Percentiles rank a stretch among this genome's conserved stretches.
These are phyloP conservation scores for Rhagium mordax DNA, from an alignment of 2,888 invertebrate species.

Conservation along the genomic window DNA sequence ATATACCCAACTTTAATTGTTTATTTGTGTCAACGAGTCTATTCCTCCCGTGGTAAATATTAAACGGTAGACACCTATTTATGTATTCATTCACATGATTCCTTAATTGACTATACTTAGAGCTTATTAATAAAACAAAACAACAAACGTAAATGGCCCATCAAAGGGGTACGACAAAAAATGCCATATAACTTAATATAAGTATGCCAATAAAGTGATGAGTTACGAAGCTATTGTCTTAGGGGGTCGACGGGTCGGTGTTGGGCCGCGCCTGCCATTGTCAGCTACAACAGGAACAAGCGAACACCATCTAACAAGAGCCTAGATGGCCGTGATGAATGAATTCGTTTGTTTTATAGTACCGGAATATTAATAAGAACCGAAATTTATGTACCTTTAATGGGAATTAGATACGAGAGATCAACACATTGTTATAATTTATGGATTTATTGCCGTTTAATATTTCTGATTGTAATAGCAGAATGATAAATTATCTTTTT, in stretches of 20 bases:
- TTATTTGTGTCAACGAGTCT: no score
- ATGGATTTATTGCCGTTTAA: slow-evolving; percentile 3
- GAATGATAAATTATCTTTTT: not conserved
- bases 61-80: not conserved
- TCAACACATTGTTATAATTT: slow-evolving; percentile 5
- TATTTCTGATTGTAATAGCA: not conserved
- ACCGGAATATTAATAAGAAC: slow-evolving; percentile 16
- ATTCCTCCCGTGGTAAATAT: no score
- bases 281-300: slow-evolving; percentile 39
- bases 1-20: no score
- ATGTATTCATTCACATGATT: not conserved
- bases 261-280: slow-evolving; percentile 47
- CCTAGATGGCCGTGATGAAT: slow-evolving; percentile 43
- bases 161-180: slow-evolving; percentile 4
- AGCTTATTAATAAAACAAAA: not conserved
- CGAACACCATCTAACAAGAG: slow-evolving; percentile 42
- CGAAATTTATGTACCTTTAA: slow-evolving; percentile 18
- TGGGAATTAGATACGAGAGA: slow-evolving; percentile 8
- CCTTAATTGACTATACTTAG: not conserved
- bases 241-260: slow-evolving; percentile 41
- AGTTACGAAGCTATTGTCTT: slow-evolving; percentile 44
- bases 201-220: slow-evolving; percentile 43
- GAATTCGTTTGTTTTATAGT: slow-evolving; percentile 37
- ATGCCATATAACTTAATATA: slow-evolving; percentile 13
- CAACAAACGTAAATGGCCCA: not conserved